Percentiles rank a stretch among this genome's conserved stretches.
These are phyloP conservation scores for Bubalus kerabau DNA, from an alignment of 2,113 vertebrate species.

Conservation along the genomic window DNA sequence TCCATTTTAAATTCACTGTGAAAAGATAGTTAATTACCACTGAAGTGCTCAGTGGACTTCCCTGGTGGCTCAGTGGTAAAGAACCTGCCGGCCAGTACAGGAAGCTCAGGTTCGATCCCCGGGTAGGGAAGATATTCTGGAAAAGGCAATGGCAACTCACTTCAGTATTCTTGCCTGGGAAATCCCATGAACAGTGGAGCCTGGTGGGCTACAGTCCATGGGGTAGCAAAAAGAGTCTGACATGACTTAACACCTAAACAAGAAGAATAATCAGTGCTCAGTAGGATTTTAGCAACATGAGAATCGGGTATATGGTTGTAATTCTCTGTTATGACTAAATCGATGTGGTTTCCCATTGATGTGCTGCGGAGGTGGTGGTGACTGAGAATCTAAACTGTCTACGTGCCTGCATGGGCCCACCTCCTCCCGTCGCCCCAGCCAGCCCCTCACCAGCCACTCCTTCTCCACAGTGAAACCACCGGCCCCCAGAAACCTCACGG, in stretches of 20 bases:
- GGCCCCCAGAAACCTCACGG: slow-evolving; percentile 67
- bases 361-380: accelerated
- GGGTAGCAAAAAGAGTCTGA: background rate
- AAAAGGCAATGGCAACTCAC: background rate
- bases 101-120: background rate
- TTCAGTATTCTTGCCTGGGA: background rate
- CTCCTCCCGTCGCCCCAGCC: background rate
- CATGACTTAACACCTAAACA: background rate
- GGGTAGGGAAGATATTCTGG: background rate
- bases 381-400: background rate
- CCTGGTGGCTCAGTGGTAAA: background rate
- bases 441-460: background rate
- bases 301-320: accelerated
- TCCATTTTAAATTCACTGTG: background rate
- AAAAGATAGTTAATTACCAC: background rate
- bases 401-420: background rate
- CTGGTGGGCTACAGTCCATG: background rate
- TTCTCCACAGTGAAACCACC: slow-evolving; percentile 76
- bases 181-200: background rate
- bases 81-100: background rate
- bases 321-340: background rate
- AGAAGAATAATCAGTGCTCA: background rate
- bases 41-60: accelerated
- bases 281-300: background rate
- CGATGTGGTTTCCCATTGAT: accelerated